These are phyloP conservation scores for Porites lobata DNA, from an alignment of 92 coral and sea anemone genomes.

Conservation along the genomic window DNA sequence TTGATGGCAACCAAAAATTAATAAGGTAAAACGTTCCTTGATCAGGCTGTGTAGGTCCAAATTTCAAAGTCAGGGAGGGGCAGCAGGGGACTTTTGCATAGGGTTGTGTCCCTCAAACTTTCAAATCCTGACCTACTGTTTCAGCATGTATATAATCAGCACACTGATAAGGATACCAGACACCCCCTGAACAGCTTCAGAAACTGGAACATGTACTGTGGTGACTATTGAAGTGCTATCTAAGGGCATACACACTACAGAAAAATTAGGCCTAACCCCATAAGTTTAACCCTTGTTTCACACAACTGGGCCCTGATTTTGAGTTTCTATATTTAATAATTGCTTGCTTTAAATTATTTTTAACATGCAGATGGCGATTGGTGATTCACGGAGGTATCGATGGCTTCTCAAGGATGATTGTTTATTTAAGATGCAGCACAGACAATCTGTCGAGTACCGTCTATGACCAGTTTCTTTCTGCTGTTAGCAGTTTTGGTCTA, in stretches of 20 bases:
- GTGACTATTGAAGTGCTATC: no score
- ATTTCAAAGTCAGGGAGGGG: background rate
- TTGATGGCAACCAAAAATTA: background rate
- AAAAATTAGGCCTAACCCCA: background rate
- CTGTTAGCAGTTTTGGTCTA: slow-evolving; percentile 58
- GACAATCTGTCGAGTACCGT: slow-evolving; percentile 65
- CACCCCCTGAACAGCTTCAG: no score
- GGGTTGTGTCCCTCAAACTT: no score
- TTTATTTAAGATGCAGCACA: slow-evolving; percentile 44
- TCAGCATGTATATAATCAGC: no score
- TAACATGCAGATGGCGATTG: slow-evolving; percentile 28
- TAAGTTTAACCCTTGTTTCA: slow-evolving; percentile 10
- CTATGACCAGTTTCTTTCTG: slow-evolving; percentile 42
- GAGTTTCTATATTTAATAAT: background rate
- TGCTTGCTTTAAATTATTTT: background rate
- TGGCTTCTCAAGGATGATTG: slow-evolving; percentile 15
- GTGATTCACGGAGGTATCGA: slow-evolving; percentile 33
- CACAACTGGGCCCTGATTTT: slow-evolving; percentile 5
- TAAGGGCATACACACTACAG: no score
- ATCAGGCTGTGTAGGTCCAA: background rate
- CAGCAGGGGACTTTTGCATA: no score
- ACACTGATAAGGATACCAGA: no score
- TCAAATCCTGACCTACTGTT: no score
- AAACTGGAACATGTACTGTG: no score
- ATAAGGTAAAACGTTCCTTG: slow-evolving; percentile 32